Evolutionary conservation across 2,113 vertebrate genomes (phyloP), one percentile per base, ranked within the genome.

Genomic region (Theristicus caerulescens): DNA sequence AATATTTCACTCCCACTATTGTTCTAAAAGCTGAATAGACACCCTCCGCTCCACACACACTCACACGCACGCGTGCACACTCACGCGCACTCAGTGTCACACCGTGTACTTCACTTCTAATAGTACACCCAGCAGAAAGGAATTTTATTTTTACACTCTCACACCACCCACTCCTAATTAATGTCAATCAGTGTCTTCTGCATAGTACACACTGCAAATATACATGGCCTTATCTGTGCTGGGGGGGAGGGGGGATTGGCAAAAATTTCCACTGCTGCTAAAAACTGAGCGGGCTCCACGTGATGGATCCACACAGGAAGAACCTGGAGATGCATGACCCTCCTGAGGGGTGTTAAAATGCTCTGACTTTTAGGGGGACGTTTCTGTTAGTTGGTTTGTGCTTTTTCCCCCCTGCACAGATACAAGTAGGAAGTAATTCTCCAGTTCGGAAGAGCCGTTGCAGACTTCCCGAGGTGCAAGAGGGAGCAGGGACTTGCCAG

Each of bases 81-180:
- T 88, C 91, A 77, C 21, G 20, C n/a, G 19, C 73, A 65, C 47
- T 74, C 70, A 18, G 34, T 54, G 74, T 96, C 91, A 95, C 94
- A 93, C 96, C 44, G 26, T 6, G 64, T 77, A 77, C 95, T 91
- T 91, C 85, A 70, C 87, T 96, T 90, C 89, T 88, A 86, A 95
- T 78, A 96, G 96, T 88, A 98, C 93, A 83, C 81, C 84, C 64
- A 61, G 72, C 95, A 46, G 38, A 96, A 96, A 97, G 72, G 86
- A 65, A 92, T 88, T 94, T 95, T 88, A 94, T 97, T 97, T 96
- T 97, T 92, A 87, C 74, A 78, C 82, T 94, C 94, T 92, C 91
- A 52, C 93, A 83, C 96, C 96, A 86, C 97, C 92, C 94, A 97
- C 97, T 97, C 70, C 87, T 97, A 97, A 98, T 97, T 97, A 97